Percentiles rank a stretch among this genome's conserved stretches.
Evolutionary conservation across 2,888 invertebrate genomes (phyloP).

Genomic region (Stenchaetothrips biformis): DNA sequence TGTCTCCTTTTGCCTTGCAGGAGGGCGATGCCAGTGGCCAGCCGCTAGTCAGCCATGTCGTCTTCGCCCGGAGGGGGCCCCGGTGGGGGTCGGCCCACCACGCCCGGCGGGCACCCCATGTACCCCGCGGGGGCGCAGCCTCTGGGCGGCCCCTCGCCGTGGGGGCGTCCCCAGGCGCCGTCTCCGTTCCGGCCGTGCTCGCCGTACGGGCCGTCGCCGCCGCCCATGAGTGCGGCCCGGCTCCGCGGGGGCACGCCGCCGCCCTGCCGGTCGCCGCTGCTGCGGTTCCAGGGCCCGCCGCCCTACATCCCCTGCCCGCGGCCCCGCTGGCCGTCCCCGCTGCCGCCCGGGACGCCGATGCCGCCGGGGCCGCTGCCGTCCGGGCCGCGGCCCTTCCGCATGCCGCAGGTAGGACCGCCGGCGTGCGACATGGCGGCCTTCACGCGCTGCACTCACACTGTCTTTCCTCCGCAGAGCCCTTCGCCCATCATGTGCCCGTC

Average conservation of each 20-base stretch:
- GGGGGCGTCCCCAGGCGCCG: conserved; percentile 54
- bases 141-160: conserved; percentile 47
- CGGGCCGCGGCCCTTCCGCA: conserved; percentile 46
- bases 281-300: conserved; percentile 39
- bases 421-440: conserved; percentile 47
- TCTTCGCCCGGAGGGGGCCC: conserved; percentile 44
- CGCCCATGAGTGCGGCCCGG: conserved; percentile 62
- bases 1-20: neutral
- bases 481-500: conserved; percentile 56
- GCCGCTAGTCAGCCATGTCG: conserved; percentile 45
- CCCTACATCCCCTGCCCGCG: conserved; percentile 60
- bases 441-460: neutral
- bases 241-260: conserved; percentile 44
- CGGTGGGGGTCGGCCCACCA: conserved; percentile 37
- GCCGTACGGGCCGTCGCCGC: conserved; percentile 70
- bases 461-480: conserved; percentile 40
- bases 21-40: conserved; percentile 41
- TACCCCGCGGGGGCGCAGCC: conserved; percentile 47
- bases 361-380: conserved; percentile 47
- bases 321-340: conserved; percentile 59
- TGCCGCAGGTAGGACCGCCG: conserved; percentile 45
- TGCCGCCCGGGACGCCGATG: conserved; percentile 48
- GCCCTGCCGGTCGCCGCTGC: conserved; percentile 35
- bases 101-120: conserved; percentile 44
- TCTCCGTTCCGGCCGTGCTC: conserved; percentile 69